Percentiles rank a stretch among this genome's conserved stretches.
These are phyloP conservation scores for Sarcophaga bullata DNA, from an alignment of 1,140 invertebrate species.

Conservation along the genomic window DNA sequence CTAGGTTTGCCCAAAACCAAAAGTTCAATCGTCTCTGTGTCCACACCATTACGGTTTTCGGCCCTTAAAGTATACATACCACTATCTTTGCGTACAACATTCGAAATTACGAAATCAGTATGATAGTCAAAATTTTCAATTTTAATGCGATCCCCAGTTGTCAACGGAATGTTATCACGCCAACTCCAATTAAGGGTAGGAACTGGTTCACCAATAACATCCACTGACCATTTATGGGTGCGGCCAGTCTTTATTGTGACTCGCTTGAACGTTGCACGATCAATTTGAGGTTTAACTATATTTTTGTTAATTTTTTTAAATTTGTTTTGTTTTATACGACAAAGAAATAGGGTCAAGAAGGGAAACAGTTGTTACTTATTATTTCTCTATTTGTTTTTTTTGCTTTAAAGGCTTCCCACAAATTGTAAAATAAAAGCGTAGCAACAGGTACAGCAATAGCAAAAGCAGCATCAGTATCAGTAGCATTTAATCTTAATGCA, in stretches of 20 bases:
- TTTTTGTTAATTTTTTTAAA: not conserved
- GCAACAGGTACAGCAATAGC: too few relatives aligned
- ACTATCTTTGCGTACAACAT: constrained; percentile 86
- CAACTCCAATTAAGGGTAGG: constrained; percentile 88
- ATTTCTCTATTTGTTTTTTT: not conserved
- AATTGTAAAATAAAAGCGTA: not conserved
- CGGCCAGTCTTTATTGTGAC: constrained; percentile 91
- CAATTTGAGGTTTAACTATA: constrained; percentile 92
- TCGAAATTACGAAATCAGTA: constrained; percentile 86
- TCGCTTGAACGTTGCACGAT: constrained; percentile 87
- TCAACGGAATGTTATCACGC: constrained; percentile 83
- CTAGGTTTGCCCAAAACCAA: constrained; percentile 89
- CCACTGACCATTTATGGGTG: constrained; percentile 92
- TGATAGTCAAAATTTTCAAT: constrained; percentile 93
- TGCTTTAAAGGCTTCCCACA: not conserved
- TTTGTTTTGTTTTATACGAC: not conserved
- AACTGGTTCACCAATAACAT: constrained; percentile 89
- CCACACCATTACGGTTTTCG: constrained; percentile 89
- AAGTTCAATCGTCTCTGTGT: constrained; percentile 89
- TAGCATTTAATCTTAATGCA: too few relatives aligned
- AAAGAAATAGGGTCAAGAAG: too few relatives aligned
- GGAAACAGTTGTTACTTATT: too few relatives aligned
- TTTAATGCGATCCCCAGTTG: constrained; percentile 84
- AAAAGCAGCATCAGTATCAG: too few relatives aligned
- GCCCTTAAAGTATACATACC: constrained; percentile 91